A percentile compares a stretch with the other conserved stretches of the same genome.
phyloP scores from a whole-genome alignment of 2,888 invertebrate species.

The Drosophila cracens region DNA sequence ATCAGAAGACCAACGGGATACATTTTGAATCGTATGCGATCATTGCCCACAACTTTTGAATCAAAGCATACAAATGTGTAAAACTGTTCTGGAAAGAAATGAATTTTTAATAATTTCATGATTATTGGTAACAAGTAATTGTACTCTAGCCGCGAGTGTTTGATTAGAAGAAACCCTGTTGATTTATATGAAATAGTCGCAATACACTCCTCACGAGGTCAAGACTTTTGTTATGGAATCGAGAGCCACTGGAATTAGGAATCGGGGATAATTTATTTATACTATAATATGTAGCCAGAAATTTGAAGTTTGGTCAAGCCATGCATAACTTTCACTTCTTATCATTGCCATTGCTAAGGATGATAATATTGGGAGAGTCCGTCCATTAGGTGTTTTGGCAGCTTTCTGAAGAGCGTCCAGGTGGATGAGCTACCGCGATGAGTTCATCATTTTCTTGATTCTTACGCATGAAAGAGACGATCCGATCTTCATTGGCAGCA shows the following conservation, averaged over 20 bases:
- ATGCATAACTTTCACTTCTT: neutral
- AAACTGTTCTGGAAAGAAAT: conserved; percentile 76
- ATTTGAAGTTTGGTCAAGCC: neutral
- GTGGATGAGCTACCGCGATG: neutral
- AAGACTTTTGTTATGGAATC: neutral
- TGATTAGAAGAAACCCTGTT: neutral
- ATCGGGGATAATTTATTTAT: neutral
- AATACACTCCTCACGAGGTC: neutral
- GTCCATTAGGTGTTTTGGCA: neutral
- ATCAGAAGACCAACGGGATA: conserved; percentile 86
- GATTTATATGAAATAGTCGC: neutral
- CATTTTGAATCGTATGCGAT: conserved; percentile 80
- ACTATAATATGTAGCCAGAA: neutral
- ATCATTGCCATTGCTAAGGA: neutral
- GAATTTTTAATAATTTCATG: neutral
- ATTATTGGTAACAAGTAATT: neutral
- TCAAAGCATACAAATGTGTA: conserved; percentile 84
- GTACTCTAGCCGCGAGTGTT: neutral
- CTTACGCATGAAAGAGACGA: neutral
- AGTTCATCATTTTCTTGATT: neutral
- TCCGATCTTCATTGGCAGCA: neutral
- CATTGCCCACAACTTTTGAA: conserved; percentile 78
- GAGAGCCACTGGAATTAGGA: neutral
- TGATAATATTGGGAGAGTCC: neutral
- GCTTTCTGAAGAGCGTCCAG: neutral